Conservation (phyloP, 2,888 invertebrate genomes). For the Xanthostigma xanthostigma region DNA sequence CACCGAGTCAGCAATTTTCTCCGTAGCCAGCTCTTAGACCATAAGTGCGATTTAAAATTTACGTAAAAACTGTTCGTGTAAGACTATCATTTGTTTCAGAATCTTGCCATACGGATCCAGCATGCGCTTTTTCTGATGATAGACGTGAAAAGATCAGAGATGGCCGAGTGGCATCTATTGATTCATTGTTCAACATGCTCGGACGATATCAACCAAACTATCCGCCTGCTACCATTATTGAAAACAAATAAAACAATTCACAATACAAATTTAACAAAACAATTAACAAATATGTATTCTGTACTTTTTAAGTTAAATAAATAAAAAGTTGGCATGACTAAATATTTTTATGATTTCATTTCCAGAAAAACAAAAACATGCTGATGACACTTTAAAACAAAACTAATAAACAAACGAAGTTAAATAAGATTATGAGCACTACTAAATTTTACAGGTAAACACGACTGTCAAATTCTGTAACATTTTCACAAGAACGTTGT, state of each 20-base stretch:
- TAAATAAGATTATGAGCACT: no score
- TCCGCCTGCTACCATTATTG: constrained; percentile 5
- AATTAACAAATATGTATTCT: neutral
- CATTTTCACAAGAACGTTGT: neutral
- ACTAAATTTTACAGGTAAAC: no score
- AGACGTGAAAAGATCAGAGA: constrained; percentile 12
- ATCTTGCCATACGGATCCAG: constrained; percentile 27
- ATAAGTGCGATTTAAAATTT: no score
- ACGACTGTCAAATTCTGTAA: neutral
- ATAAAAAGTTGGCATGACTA: no score
- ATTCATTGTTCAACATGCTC: constrained; percentile 17
- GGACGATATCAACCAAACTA: constrained; percentile 12
- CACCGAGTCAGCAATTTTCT: no score
- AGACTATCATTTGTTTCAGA: constrained; percentile 18
- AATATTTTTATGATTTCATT: neutral
- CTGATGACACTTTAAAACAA: constrained; percentile 7
- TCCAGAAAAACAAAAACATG: constrained; percentile 6
- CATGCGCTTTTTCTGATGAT: constrained; percentile 22
- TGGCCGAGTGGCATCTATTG: constrained; percentile 11
- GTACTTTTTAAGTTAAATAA: no score
- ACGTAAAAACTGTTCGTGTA: no score
- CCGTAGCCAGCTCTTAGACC: no score
- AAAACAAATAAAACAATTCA: constrained; percentile 3
- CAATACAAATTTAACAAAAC: neutral
- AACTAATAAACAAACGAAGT: neutral